These are phyloP conservation scores for Oreochromis aureus DNA, from an alignment of 2,113 vertebrate genomes.

Conservation along the genomic window DNA sequence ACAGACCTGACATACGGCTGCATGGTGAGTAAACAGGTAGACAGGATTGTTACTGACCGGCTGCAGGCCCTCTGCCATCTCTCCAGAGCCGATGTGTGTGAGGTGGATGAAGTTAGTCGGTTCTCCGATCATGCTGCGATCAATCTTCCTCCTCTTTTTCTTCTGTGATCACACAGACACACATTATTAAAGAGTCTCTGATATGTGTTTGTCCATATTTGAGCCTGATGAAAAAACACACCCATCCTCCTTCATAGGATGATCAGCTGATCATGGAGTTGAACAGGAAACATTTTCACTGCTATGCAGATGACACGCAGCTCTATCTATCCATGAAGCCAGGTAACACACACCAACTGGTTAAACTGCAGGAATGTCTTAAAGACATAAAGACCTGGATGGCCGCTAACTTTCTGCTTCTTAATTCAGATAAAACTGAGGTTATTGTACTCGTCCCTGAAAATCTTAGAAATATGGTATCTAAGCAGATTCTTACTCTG, in stretches of 20 bases:
- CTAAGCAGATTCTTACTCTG: rapidly evolving
- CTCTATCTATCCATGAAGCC: not conserved
- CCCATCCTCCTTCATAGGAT: not conserved
- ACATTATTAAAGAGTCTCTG: not conserved
- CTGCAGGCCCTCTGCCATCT: constrained; percentile 81
- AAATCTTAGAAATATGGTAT: rapidly evolving
- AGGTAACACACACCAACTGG: not conserved
- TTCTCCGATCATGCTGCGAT: constrained; percentile 90
- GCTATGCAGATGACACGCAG: not conserved
- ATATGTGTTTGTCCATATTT: not conserved
- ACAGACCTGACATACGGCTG: not conserved
- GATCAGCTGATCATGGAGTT: not conserved
- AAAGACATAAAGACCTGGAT: not conserved
- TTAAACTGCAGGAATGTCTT: not conserved
- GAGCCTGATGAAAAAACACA: not conserved
- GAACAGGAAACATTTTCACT: rapidly evolving
- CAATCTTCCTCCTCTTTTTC: constrained; percentile 81
- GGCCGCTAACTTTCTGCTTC: not conserved
- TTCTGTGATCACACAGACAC: constrained; percentile 61
- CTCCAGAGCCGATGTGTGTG: constrained; percentile 90
- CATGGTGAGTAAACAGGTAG: not conserved
- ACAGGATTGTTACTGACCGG: constrained; percentile 69
- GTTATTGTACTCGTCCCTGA: rapidly evolving
- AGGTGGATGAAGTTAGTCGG: constrained; percentile 92
- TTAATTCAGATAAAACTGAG: rapidly evolving